Conservation (phyloP, 2,888 invertebrate genomes). For the Conomelus anceps region DNA sequence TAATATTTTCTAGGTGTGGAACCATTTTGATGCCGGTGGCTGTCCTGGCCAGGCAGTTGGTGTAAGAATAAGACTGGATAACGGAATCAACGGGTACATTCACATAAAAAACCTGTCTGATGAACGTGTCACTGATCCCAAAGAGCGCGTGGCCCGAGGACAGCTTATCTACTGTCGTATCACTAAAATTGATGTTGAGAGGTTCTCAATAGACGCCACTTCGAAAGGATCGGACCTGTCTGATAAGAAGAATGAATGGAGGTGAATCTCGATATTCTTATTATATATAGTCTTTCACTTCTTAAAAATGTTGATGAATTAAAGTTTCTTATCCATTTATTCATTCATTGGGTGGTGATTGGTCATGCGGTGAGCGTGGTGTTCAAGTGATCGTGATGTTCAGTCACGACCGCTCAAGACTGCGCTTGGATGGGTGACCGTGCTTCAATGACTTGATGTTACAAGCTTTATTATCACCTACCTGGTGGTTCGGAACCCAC, state of each 20-base stretch:
- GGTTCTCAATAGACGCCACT: slow-evolving; percentile 89
- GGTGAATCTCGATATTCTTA: slow-evolving; percentile 47
- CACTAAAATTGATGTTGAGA: slow-evolving; percentile 91
- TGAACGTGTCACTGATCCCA: slow-evolving; percentile 85
- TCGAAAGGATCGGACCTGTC: slow-evolving; percentile 86
- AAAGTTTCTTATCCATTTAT: too few relatives aligned
- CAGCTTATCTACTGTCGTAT: slow-evolving; percentile 83
- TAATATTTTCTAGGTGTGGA: slow-evolving; percentile 65
- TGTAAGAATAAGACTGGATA: slow-evolving; percentile 81
- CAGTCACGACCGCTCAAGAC: too few relatives aligned
- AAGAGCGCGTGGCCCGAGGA: slow-evolving; percentile 78
- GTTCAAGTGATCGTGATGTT: too few relatives aligned
- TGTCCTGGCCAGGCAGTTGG: slow-evolving; percentile 96
- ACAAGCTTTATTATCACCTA: too few relatives aligned
- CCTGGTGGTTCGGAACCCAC: too few relatives aligned
- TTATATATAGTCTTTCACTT: background rate
- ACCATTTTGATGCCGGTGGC: slow-evolving; percentile 91
- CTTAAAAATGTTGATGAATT: too few relatives aligned
- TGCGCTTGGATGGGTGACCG: too few relatives aligned
- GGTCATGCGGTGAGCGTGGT: too few relatives aligned
- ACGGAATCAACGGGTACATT: slow-evolving; percentile 87
- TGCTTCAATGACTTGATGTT: too few relatives aligned
- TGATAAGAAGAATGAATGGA: slow-evolving; percentile 87
- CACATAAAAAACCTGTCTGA: slow-evolving; percentile 91
- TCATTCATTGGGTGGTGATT: too few relatives aligned